Percentiles rank a stretch among this genome's conserved stretches.
phyloP scores from a whole-genome alignment of 2,888 invertebrate species.

The Agrotis puta region DNA sequence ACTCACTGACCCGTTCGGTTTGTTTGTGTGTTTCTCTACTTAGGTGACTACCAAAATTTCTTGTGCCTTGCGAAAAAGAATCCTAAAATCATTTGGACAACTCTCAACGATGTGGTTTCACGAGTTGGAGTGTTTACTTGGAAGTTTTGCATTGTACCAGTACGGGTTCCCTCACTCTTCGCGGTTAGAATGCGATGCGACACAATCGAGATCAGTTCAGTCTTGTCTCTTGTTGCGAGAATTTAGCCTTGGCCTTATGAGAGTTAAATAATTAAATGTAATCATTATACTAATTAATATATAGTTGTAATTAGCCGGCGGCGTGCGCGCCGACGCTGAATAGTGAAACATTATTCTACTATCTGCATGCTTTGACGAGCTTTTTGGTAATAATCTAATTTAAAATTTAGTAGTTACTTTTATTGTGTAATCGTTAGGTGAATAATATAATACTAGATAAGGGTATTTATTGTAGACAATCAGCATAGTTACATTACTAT shows the following conservation, averaged over 20 bases:
- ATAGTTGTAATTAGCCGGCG: slow-evolving; percentile 84
- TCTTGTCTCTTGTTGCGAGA: slow-evolving; percentile 90
- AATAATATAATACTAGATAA: slow-evolving; percentile 88
- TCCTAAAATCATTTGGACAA: slow-evolving; percentile 74
- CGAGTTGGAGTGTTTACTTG: slow-evolving; percentile 66
- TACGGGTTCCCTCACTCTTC: slow-evolving; percentile 68
- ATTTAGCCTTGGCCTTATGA: slow-evolving; percentile 91
- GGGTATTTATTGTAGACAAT: slow-evolving; percentile 90
- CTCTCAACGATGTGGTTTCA: slow-evolving; percentile 71
- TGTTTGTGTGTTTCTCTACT: slow-evolving; percentile 68
- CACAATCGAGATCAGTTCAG: slow-evolving; percentile 84
- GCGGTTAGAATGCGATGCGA: slow-evolving; percentile 82
- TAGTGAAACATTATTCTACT: slow-evolving; percentile 89
- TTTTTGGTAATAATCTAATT: slow-evolving; percentile 91
- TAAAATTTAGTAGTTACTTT: slow-evolving; percentile 90
- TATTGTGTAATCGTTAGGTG: slow-evolving; percentile 89
- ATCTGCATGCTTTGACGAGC: slow-evolving; percentile 91
- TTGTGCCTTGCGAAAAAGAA: slow-evolving; percentile 86
- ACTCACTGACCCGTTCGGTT: slow-evolving; percentile 34
- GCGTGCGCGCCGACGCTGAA: slow-evolving; percentile 85
- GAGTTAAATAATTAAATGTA: slow-evolving; percentile 89
- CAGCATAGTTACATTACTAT: slow-evolving; percentile 89
- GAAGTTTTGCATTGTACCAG: slow-evolving; percentile 65
- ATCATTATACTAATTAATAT: slow-evolving; percentile 84
- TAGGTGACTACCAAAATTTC: slow-evolving; percentile 82